Conservation (phyloP, 2,113 vertebrate genomes). For the Glaucidium brasilianum region DNA sequence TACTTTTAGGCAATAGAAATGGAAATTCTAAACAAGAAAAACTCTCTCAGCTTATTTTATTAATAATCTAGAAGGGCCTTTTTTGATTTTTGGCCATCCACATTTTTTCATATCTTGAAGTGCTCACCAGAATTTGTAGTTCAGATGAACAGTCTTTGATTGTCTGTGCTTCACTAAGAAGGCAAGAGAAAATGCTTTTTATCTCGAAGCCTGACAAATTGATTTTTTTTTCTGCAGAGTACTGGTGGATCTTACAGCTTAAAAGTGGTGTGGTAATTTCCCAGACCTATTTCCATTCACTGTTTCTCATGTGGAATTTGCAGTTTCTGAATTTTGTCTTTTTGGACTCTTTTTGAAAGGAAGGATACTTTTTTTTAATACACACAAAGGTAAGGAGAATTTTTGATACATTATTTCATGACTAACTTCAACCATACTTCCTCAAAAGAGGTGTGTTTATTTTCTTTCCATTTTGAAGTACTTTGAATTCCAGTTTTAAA, state of each 20-base stretch:
- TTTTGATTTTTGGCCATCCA: background rate
- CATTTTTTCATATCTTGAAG: background rate
- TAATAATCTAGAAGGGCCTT: background rate
- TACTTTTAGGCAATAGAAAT: background rate
- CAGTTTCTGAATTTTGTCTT: background rate
- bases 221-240: background rate
- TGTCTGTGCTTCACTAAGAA: background rate
- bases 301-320: background rate
- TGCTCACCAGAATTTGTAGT: background rate
- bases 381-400: background rate
- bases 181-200: slow-evolving; percentile 2
- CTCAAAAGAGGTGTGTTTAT: background rate
- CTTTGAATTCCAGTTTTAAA: background rate
- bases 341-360: background rate
- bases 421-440: background rate
- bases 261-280: background rate
- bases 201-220: slow-evolving; percentile 5
- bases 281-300: background rate
- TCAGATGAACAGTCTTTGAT: slow-evolving; percentile 15
- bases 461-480: background rate
- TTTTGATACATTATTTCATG: background rate
- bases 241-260: background rate
- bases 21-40: background rate
- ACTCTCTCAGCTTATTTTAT: background rate
- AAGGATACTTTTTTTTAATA: background rate